These are phyloP conservation scores for Andrena dorsata DNA, from an alignment of 2,888 invertebrate genomes.

Conservation along the genomic window DNA sequence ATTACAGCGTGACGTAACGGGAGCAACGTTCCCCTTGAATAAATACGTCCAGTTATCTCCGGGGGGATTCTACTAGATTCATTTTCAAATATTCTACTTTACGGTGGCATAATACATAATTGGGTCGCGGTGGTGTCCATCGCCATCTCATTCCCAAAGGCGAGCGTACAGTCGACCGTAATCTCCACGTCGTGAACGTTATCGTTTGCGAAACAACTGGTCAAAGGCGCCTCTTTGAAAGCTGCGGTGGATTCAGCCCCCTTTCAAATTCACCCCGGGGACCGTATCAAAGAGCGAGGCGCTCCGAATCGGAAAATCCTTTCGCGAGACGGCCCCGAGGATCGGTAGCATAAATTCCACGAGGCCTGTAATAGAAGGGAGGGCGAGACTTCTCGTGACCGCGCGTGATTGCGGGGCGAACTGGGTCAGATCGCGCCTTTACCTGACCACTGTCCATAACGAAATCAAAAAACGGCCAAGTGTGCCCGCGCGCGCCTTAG, in stretches of 20 bases:
- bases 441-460: constrained; percentile 22
- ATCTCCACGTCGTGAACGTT: constrained; percentile 9
- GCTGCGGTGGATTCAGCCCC: not conserved
- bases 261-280: constrained; percentile 16
- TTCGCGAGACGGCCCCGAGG: not conserved
- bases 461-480: constrained; percentile 30
- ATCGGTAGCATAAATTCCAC: constrained; percentile 31
- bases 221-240: not conserved
- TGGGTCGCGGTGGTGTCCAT: not conserved
- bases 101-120: no score
- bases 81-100: not conserved
- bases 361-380: constrained; percentile 19
- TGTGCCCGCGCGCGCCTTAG: constrained; percentile 12
- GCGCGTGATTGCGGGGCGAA: constrained; percentile 13
- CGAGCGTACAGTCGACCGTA: not conserved
- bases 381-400: constrained; percentile 17
- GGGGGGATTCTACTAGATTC: not conserved
- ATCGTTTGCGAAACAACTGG: constrained; percentile 15
- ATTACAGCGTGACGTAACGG: no score
- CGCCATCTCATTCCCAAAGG: not conserved
- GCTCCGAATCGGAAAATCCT: constrained; percentile 18
- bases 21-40: not conserved
- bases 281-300: constrained; percentile 32
- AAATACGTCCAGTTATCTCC: not conserved
- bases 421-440: constrained; percentile 43